Percentiles rank a stretch among this genome's conserved stretches.
These are phyloP conservation scores for Phorcus lineatus DNA, from an alignment of 2,888 invertebrate genomes.

Conservation along the genomic window DNA sequence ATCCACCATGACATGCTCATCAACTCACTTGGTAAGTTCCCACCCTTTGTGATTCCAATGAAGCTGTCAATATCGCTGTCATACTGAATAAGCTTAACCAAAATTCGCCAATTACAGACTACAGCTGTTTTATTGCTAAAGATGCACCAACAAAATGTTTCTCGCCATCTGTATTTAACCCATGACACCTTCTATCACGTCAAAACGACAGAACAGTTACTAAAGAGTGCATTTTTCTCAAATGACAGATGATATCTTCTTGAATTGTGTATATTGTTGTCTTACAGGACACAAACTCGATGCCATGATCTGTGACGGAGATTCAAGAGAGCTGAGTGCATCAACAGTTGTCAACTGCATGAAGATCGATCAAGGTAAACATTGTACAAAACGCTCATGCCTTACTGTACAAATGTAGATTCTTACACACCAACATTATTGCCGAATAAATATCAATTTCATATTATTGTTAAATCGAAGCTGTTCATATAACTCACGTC, in stretches of 20 bases:
- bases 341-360: slow-evolving; percentile 60
- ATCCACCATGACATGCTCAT: slow-evolving; percentile 58
- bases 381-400: background rate
- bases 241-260: background rate
- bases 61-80: too few species aligned
- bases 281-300: slow-evolving; percentile 53
- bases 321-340: slow-evolving; percentile 52
- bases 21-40: slow-evolving; percentile 47
- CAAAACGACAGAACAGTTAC: too few species aligned
- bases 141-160: too few species aligned
- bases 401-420: slow-evolving; percentile 29
- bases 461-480: too few species aligned
- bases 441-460: too few species aligned
- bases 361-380: slow-evolving; percentile 56
- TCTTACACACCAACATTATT: background rate
- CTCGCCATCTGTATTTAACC: too few species aligned
- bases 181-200: too few species aligned
- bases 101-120: too few species aligned
- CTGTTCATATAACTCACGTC: too few species aligned
- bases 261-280: background rate
- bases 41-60: background rate
- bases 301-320: slow-evolving; percentile 56
- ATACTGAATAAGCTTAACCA: too few species aligned
- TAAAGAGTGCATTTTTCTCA: background rate
- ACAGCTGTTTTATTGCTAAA: too few species aligned